These are phyloP conservation scores for Chaetura pelagica DNA, from an alignment of 2,113 vertebrate species.

Conservation along the genomic window DNA sequence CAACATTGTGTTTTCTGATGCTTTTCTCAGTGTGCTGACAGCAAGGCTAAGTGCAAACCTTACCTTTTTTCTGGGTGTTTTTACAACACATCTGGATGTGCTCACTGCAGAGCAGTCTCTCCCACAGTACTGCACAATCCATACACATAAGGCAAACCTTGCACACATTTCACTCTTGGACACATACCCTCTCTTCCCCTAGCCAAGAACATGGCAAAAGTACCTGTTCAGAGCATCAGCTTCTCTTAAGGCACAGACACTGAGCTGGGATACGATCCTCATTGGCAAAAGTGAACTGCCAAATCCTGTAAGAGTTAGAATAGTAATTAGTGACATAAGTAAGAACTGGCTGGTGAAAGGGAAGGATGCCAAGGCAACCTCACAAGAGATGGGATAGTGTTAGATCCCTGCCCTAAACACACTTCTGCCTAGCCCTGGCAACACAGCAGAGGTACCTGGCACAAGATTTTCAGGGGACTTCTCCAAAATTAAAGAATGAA, in stretches of 20 bases:
- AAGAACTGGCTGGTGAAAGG: background rate
- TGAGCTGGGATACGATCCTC: background rate
- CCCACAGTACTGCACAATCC: background rate
- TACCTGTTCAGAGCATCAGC: background rate
- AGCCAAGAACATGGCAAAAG: accelerated
- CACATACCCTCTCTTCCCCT: background rate
- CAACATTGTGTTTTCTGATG: accelerated
- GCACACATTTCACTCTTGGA: background rate
- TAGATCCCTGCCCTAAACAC: background rate
- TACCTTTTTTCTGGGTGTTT: background rate
- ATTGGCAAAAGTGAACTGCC: background rate
- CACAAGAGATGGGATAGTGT: accelerated
- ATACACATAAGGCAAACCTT: background rate
- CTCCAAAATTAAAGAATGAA: background rate
- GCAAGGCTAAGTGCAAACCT: background rate
- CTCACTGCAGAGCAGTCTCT: background rate
- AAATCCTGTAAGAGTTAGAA: constrained; percentile 8
- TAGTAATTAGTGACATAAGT: background rate
- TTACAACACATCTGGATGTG: background rate
- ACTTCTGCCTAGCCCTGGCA: background rate
- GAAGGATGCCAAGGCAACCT: background rate
- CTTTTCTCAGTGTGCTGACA: background rate
- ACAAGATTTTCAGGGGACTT: background rate
- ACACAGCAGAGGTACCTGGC: accelerated
- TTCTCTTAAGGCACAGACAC: background rate